phyloP scores from a whole-genome alignment of 1,140 invertebrate species.

The Atta colombica region DNA sequence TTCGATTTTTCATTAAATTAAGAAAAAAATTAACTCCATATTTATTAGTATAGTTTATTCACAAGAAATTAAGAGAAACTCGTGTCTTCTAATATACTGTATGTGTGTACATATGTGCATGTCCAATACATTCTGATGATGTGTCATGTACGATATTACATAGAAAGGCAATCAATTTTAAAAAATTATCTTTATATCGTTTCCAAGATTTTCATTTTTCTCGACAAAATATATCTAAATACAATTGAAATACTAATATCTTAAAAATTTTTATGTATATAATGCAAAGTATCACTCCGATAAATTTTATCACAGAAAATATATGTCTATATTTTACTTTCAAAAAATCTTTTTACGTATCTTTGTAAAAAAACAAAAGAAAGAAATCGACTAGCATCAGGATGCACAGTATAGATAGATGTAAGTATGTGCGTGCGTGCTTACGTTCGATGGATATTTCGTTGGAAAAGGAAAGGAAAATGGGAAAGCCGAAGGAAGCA shows the following conservation, averaged over 20 bases:
- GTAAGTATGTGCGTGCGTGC: slow-evolving; percentile 34
- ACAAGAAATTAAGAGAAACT: not conserved
- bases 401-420: not conserved
- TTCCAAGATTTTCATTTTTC: not conserved
- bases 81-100: slow-evolving; percentile 10
- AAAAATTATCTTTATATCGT: not conserved
- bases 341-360: not conserved
- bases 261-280: not conserved
- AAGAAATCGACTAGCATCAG: not conserved
- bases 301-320: not conserved
- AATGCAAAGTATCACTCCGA: not conserved
- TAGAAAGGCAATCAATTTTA: not conserved
- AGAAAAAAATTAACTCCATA: not conserved
- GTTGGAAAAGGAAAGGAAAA: not conserved
- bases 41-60: not conserved
- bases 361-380: not conserved
- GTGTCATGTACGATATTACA: not conserved
- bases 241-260: not conserved
- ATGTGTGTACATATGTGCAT: not conserved
- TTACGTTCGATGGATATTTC: slow-evolving; percentile 1
- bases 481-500: slow-evolving; percentile 39
- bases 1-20: not conserved
- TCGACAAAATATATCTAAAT: not conserved
- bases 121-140: slow-evolving; percentile 32
- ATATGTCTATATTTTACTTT: not conserved